Conservation (phyloP, 92 coral and sea anemone species). For the Porites lobata region DNA sequence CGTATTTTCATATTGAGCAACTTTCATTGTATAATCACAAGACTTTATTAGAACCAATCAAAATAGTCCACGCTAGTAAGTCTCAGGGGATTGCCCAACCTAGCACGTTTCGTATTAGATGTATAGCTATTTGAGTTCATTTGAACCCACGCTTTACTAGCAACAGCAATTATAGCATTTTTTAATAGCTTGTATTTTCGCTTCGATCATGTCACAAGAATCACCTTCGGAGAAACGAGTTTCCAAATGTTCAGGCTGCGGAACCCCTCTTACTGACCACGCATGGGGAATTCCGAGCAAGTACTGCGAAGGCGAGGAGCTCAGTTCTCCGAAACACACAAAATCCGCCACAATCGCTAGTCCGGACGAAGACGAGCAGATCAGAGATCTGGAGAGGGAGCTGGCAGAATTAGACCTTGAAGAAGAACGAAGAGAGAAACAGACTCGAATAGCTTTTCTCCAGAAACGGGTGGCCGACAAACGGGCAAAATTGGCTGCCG, state of each 20-base stretch:
- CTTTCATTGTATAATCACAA: no score
- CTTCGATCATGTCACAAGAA: no score
- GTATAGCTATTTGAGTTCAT: no score
- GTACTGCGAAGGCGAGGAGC: slow-evolving; percentile 12
- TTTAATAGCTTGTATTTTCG: no score
- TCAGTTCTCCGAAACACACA: not conserved
- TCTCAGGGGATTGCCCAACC: no score
- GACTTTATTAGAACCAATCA: no score
- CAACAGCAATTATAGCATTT: no score
- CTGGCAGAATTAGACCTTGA: not conserved
- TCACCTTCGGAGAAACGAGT: no score
- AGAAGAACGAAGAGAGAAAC: not conserved
- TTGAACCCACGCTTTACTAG: no score
- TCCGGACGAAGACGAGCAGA: not conserved
- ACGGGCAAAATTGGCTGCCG: not conserved
- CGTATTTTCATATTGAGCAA: no score
- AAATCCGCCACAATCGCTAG: not conserved
- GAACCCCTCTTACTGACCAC: slow-evolving; percentile 4
- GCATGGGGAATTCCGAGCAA: slow-evolving; percentile 21
- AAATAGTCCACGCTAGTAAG: no score
- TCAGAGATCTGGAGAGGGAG: slow-evolving; percentile 1
- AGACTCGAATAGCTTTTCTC: not conserved
- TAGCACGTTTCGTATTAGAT: no score
- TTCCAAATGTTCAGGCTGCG: slow-evolving; percentile 24
- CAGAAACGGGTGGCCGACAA: not conserved